Evolutionary conservation across 2,797 vertebrate genomes (phyloP).

Genomic region (Etheostoma nigrum): DNA sequence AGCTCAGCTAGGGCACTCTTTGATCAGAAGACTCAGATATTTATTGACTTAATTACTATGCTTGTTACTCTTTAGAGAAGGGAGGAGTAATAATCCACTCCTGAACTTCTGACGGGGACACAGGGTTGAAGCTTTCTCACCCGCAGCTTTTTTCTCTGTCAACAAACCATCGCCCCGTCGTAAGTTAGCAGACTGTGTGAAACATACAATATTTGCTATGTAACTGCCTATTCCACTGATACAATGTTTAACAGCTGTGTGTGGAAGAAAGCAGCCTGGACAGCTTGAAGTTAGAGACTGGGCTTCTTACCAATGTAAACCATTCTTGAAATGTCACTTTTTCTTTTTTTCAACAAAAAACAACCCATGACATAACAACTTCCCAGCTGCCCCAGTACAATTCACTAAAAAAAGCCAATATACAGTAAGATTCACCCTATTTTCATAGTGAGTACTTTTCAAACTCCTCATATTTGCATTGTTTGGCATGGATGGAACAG

Average conservation of each 20-base stretch:
- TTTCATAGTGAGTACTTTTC: constrained; percentile 13
- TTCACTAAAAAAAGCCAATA: constrained; percentile 26
- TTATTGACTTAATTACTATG: constrained; percentile 73
- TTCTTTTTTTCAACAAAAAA: constrained; percentile 78
- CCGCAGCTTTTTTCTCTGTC: constrained; percentile 57
- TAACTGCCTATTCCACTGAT: constrained; percentile 76
- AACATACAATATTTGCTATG: constrained; percentile 77
- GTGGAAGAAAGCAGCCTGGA: constrained; percentile 73
- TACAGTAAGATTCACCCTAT: constrained; percentile 18
- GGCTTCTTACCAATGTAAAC: constrained; percentile 79
- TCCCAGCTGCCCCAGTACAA: constrained; percentile 41
- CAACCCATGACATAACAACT: constrained; percentile 73
- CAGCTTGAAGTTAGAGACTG: constrained; percentile 76
- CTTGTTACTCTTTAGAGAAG: constrained; percentile 65
- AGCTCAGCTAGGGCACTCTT: constrained; percentile 50
- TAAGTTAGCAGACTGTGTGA: constrained; percentile 69
- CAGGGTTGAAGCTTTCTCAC: constrained; percentile 66
- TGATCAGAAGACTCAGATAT: constrained; percentile 65
- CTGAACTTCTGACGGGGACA: constrained; percentile 64
- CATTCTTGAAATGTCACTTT: constrained; percentile 76
- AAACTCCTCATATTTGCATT: neutral
- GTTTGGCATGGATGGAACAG: neutral
- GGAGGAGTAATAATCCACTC: constrained; percentile 57
- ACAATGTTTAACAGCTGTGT: constrained; percentile 79
- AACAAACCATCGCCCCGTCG: constrained; percentile 52